A percentile compares a stretch with the other conserved stretches of the same genome.
phyloP scores from a whole-genome alignment of 53 echinoderm and acorn worm species.

The Antedon mediterranea region DNA sequence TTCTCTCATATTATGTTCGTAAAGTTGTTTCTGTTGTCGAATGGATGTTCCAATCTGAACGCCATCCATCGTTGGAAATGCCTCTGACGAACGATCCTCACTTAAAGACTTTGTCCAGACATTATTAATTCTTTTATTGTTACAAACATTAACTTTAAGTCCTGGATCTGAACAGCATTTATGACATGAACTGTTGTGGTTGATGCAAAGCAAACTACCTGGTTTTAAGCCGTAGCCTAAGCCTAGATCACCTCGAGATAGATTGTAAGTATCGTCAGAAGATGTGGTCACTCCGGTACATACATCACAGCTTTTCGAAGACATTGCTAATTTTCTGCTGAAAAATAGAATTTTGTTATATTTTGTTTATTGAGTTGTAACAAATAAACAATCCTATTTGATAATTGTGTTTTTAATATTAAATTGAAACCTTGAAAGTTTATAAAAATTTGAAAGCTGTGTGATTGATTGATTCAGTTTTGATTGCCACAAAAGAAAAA shows the following conservation, averaged over 20 bases:
- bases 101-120: background rate
- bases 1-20: slow-evolving; percentile 19
- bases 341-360: background rate
- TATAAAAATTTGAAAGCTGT: no score
- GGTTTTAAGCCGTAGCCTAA: slow-evolving; percentile 57
- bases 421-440: no score
- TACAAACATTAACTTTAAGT: background rate
- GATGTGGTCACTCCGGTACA: background rate
- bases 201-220: slow-evolving; percentile 17
- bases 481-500: no score
- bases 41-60: slow-evolving; percentile 37
- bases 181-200: background rate
- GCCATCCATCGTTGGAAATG: slow-evolving; percentile 39
- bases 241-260: slow-evolving; percentile 38
- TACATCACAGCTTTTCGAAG: background rate
- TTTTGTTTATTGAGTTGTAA: no score
- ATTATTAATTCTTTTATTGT: background rate
- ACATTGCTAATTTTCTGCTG: background rate
- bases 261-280: background rate
- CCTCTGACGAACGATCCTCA: background rate
- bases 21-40: slow-evolving; percentile 37
- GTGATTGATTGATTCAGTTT: no score
- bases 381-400: no score
- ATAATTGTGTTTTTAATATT: no score
- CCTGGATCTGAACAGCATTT: background rate